Evolutionary conservation across 2,888 invertebrate species (phyloP).

Genomic region (Agrotis exclamationis): DNA sequence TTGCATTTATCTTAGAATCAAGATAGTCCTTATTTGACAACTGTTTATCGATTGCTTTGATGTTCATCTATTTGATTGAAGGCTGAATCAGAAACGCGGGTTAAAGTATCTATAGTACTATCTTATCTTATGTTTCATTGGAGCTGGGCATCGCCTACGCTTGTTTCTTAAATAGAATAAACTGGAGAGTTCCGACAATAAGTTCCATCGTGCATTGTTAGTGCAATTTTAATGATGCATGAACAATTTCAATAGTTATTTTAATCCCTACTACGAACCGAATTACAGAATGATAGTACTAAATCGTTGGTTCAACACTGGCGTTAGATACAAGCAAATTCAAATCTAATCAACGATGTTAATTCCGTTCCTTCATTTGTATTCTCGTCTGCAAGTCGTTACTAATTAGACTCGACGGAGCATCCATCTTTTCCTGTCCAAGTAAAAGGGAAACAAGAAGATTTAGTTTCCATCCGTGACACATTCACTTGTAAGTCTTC

Average conservation of each 20-base stretch:
- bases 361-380: constrained; percentile 32
- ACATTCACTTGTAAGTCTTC: constrained; percentile 40
- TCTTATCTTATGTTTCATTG: constrained; percentile 17
- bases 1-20: constrained; percentile 57
- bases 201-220: constrained; percentile 10
- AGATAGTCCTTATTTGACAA: constrained; percentile 65
- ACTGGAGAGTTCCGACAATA: constrained; percentile 8
- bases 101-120: constrained; percentile 27
- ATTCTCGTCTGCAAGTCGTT: constrained; percentile 45
- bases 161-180: constrained; percentile 34
- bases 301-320: not conserved
- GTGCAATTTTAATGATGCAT: constrained; percentile 24
- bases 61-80: constrained; percentile 26
- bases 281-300: not conserved
- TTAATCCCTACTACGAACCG: not conserved
- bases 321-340: constrained; percentile 17
- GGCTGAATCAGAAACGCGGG: constrained; percentile 6
- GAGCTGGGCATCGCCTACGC: constrained; percentile 26
- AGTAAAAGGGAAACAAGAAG: constrained; percentile 27
- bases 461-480: constrained; percentile 31
- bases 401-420: constrained; percentile 36
- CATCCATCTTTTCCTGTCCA: constrained; percentile 22
- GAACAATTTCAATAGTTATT: constrained; percentile 7
- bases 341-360: constrained; percentile 30
- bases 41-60: constrained; percentile 51